A percentile compares a stretch with the other conserved stretches of the same genome.
Evolutionary conservation across 2,113 vertebrate genomes (phyloP).

Genomic region (Limanda limanda): DNA sequence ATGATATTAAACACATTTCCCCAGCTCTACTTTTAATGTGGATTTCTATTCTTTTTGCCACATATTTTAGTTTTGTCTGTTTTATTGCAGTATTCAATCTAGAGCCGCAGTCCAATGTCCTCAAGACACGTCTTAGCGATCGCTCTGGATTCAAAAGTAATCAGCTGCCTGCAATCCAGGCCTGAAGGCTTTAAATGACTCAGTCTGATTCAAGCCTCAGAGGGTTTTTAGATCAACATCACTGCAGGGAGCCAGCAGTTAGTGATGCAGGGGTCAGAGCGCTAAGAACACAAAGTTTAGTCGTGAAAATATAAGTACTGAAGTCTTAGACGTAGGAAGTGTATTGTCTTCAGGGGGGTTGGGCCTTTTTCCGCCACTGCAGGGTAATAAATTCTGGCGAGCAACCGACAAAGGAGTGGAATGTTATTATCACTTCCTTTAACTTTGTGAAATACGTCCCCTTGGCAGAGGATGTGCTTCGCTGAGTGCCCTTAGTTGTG

Average conservation of each 20-base stretch:
- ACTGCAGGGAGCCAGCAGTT: constrained; percentile 10
- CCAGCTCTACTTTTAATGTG: no score
- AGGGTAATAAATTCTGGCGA: background rate
- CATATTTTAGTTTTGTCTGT: no score
- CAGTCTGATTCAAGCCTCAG: background rate
- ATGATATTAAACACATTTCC: no score
- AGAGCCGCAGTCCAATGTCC: no score
- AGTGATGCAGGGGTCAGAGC: background rate
- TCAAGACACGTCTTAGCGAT: background rate
- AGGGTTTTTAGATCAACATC: constrained; percentile 31
- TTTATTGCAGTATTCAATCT: no score
- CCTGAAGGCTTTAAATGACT: constrained; percentile 13
- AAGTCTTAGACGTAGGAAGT: no score
- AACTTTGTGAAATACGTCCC: background rate
- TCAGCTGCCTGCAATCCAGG: constrained; percentile 14
- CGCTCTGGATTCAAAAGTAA: background rate
- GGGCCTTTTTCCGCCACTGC: background rate
- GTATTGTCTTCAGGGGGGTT: no score
- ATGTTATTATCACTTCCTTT: background rate
- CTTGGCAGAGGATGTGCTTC: no score
- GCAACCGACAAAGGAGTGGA: background rate
- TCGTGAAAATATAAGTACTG: background rate
- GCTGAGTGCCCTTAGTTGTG: background rate
- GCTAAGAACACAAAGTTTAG: background rate
- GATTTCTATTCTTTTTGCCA: no score